phyloP scores from a whole-genome alignment of 2,888 invertebrate genomes.

The Microchrysa polita region DNA sequence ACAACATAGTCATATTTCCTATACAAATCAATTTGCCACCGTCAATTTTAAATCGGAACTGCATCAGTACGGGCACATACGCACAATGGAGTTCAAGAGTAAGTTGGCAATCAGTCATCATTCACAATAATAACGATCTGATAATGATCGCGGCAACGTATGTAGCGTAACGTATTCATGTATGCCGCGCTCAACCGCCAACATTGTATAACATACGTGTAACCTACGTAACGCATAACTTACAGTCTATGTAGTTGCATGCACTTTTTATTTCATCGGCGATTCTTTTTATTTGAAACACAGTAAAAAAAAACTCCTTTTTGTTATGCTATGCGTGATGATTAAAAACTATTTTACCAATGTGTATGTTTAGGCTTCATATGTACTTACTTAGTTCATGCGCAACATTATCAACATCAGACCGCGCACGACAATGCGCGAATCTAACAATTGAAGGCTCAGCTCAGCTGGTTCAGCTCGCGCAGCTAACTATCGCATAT shows the following conservation, averaged over 20 bases:
- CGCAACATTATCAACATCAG: conserved; percentile 48
- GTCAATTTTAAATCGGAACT: not conserved
- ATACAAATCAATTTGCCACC: not conserved
- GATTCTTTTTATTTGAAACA: not conserved
- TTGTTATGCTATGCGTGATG: conserved; percentile 43
- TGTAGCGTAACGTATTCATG: conserved; percentile 7
- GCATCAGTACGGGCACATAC: not conserved
- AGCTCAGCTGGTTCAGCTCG: not conserved
- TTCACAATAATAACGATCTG: not conserved
- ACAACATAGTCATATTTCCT: too few species aligned
- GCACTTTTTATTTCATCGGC: conserved; percentile 41
- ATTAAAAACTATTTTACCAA: conserved; percentile 24
- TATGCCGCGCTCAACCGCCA: not conserved
- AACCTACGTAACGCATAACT: not conserved
- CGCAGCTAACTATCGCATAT: too few species aligned
- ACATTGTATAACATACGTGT: not conserved
- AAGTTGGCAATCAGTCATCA: too few species aligned
- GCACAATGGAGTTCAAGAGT: too few species aligned
- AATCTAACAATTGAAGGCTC: conserved; percentile 12
- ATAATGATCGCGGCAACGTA: conserved; percentile 24
- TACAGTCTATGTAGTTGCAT: conserved; percentile 23
- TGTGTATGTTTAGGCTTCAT: conserved; percentile 47
- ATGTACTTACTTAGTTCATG: too few species aligned
- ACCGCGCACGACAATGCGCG: conserved; percentile 20
- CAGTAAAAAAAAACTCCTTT: too few species aligned